Percentiles rank a stretch among this genome's conserved stretches.
These are phyloP conservation scores for Cisticola juncidis DNA, from an alignment of 2,113 vertebrate genomes.

Conservation along the genomic window DNA sequence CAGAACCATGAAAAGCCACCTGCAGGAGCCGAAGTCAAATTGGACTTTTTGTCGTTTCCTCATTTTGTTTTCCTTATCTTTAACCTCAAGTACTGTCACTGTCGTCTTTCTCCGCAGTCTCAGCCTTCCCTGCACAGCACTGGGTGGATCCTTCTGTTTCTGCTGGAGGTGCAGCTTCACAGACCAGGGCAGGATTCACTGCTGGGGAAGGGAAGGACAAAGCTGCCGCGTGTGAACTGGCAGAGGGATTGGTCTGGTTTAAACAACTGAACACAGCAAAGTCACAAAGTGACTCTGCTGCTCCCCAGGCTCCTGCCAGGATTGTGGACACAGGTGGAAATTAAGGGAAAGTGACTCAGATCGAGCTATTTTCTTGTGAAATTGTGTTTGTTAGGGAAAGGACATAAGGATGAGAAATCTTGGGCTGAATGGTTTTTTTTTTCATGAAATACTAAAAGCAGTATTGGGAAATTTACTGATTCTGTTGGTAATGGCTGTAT, in stretches of 20 bases:
- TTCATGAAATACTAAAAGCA: background rate
- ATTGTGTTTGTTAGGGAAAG: background rate
- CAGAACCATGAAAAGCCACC: background rate
- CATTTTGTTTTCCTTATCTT: background rate
- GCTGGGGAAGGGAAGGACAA: fast-evolving
- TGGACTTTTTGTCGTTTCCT: fast-evolving
- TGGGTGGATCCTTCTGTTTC: background rate
- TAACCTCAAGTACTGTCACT: background rate
- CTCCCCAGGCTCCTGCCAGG: background rate
- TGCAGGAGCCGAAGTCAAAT: background rate
- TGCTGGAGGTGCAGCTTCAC: background rate
- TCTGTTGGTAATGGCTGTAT: background rate
- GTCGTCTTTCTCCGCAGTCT: fast-evolving
- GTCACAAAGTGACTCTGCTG: background rate
- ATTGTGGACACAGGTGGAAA: background rate
- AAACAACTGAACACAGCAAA: too few relatives aligned
- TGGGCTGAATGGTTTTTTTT: background rate
- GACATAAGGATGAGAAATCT: background rate
- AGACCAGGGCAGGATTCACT: fast-evolving
- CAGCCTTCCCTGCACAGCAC: fast-evolving
- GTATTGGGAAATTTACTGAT: background rate
- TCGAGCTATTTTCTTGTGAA: background rate
- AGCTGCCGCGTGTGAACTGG: fast-evolving
- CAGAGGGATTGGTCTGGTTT: too few relatives aligned
- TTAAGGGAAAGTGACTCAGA: background rate